Conservation (phyloP, 2,113 vertebrate species). For the Bubo bubo region DNA sequence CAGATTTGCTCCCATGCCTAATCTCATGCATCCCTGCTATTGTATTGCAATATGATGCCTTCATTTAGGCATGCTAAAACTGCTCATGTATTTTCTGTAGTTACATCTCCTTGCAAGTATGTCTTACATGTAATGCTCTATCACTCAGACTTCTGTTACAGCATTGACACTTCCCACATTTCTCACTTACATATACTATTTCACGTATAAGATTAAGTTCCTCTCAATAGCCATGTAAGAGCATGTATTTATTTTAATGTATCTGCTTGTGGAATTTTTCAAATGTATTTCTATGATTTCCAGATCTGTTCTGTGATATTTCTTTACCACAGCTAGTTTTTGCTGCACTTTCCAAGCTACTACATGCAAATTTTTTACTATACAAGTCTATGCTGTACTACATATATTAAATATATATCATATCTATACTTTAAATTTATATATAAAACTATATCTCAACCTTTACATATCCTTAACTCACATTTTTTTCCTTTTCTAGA, state of each 20-base stretch:
- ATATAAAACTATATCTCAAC: neutral
- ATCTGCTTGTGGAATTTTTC: neutral
- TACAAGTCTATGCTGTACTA: neutral
- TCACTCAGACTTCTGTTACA: neutral
- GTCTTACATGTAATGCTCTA: neutral
- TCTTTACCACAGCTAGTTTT: neutral
- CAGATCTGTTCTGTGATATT: neutral
- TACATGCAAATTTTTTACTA: neutral
- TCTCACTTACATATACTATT: neutral
- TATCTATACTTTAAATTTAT: neutral
- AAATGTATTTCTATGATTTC: neutral
- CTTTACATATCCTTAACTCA: neutral
- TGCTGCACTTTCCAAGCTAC: neutral
- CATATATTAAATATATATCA: neutral
- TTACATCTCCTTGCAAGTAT: neutral
- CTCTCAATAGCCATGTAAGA: neutral
- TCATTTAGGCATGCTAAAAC: neutral
- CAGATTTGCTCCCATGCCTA: neutral
- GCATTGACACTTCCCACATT: neutral
- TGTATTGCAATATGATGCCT: neutral
- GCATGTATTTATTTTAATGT: neutral
- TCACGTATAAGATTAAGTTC: neutral
- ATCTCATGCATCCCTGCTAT: neutral
- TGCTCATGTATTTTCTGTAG: neutral
- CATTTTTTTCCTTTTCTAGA: neutral